Conservation (phyloP, 2,888 invertebrate genomes). For the Sinodicranocentrus sp. region DNA sequence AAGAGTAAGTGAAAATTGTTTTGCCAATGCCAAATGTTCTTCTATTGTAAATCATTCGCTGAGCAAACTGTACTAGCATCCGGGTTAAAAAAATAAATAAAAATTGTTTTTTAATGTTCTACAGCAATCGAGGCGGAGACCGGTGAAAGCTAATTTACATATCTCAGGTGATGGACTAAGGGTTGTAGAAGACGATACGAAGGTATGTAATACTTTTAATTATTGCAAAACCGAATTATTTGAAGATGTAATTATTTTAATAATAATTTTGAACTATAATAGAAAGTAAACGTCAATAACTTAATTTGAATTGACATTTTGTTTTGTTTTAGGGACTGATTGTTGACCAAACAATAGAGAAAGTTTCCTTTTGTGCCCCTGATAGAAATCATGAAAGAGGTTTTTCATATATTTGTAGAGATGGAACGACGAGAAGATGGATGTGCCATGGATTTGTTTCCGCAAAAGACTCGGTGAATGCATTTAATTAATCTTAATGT, state of each 20-base stretch:
- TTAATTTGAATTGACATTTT: constrained; percentile 15
- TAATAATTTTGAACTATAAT: too few species aligned
- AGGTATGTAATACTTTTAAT: too few species aligned
- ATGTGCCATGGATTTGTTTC: constrained; percentile 99
- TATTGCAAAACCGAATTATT: too few species aligned
- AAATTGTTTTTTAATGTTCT: constrained; percentile 77
- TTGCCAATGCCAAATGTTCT: not conserved
- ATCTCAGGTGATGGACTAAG: constrained; percentile 97
- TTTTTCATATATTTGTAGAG: constrained; percentile 99
- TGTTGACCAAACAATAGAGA: constrained; percentile 99
- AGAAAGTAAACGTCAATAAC: too few species aligned
- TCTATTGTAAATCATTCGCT: too few species aligned
- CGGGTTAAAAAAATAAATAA: too few species aligned
- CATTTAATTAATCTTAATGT: constrained; percentile 77
- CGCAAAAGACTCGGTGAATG: constrained; percentile 88
- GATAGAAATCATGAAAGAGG: constrained; percentile 98
- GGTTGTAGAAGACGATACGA: constrained; percentile 99
- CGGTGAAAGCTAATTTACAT: constrained; percentile 92
- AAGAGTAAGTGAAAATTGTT: constrained; percentile 84
- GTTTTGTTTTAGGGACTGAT: constrained; percentile 86
- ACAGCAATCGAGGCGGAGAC: constrained; percentile 91
- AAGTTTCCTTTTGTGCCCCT: constrained; percentile 99
- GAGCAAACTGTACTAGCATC: too few species aligned
- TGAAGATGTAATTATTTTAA: too few species aligned
- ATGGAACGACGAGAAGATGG: constrained; percentile 99